phyloP scores from a whole-genome alignment of 2,888 invertebrate genomes.

The Polydrusus pterygomalis region DNA sequence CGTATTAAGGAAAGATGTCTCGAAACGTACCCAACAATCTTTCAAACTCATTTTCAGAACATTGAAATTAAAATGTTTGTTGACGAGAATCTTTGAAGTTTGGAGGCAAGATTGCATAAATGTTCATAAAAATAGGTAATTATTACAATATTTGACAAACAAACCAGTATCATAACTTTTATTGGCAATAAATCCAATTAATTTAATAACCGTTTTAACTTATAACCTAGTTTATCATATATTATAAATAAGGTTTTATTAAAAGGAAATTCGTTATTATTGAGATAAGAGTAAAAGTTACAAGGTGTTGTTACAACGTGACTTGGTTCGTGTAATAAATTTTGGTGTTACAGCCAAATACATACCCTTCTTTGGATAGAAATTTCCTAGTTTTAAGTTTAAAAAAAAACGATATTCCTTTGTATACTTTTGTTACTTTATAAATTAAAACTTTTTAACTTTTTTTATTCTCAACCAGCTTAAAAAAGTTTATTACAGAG shows the following conservation, averaged over 20 bases:
- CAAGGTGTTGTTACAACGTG: background rate
- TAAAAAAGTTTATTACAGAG: no score
- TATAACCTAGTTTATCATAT: conserved; percentile 19
- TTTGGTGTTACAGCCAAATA: no score
- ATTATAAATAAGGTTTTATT: conserved; percentile 14
- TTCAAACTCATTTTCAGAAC: background rate
- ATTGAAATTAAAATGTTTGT: background rate
- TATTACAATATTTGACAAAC: conserved; percentile 38
- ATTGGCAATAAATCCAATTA: conserved; percentile 41
- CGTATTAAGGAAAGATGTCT: background rate
- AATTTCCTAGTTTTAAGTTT: no score
- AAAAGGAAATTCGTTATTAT: background rate
- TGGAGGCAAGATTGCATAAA: conserved; percentile 25
- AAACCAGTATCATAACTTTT: conserved; percentile 26
- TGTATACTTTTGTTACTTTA: no score
- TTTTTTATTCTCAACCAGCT: no score
- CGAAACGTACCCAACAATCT: background rate
- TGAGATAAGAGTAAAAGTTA: background rate
- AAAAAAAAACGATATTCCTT: no score
- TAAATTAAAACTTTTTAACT: no score
- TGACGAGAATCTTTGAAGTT: conserved; percentile 10
- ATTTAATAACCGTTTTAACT: conserved; percentile 22
- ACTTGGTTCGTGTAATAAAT: background rate
- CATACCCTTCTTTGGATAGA: no score
- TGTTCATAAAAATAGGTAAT: conserved; percentile 37